Percentiles rank a stretch among this genome's conserved stretches.
Evolutionary conservation across 2,888 invertebrate species (phyloP).

Genomic region (Drosophila cognata): DNA sequence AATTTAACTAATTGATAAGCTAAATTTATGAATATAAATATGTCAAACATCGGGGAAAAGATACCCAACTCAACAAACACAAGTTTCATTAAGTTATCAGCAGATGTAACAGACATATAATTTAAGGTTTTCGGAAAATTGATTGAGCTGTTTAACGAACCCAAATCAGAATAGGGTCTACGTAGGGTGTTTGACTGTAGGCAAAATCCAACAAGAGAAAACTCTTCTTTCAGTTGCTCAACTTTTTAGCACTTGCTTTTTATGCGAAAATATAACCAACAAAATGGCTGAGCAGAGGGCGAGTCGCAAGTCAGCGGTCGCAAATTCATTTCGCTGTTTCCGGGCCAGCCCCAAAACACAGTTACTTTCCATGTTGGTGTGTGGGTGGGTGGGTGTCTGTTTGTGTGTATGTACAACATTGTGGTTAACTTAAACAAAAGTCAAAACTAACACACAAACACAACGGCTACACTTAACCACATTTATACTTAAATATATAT

Average conservation of each 20-base stretch:
- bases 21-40: not conserved
- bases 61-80: not conserved
- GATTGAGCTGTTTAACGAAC: not conserved
- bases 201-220: not conserved
- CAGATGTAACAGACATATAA: not conserved
- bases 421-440: slow-evolving; percentile 46
- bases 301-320: slow-evolving; percentile 21
- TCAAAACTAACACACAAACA: slow-evolving; percentile 23
- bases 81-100: not conserved
- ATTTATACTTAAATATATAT: slow-evolving; percentile 13
- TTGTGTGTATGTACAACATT: slow-evolving; percentile 9
- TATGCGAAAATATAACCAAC: slow-evolving; percentile 24
- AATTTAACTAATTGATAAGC: not conserved
- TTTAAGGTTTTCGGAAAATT: not conserved
- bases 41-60: not conserved
- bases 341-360: slow-evolving; percentile 38
- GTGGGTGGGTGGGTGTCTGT: not conserved
- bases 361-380: slow-evolving; percentile 10
- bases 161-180: not conserved
- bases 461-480: slow-evolving; percentile 29
- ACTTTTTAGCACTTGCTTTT: not conserved
- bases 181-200: not conserved
- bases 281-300: slow-evolving; percentile 35
- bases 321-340: slow-evolving; percentile 49
- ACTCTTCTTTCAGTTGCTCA: no score